These are phyloP conservation scores for Siderastrea siderea DNA, from an alignment of 92 coral and sea anemone genomes.

Conservation along the genomic window DNA sequence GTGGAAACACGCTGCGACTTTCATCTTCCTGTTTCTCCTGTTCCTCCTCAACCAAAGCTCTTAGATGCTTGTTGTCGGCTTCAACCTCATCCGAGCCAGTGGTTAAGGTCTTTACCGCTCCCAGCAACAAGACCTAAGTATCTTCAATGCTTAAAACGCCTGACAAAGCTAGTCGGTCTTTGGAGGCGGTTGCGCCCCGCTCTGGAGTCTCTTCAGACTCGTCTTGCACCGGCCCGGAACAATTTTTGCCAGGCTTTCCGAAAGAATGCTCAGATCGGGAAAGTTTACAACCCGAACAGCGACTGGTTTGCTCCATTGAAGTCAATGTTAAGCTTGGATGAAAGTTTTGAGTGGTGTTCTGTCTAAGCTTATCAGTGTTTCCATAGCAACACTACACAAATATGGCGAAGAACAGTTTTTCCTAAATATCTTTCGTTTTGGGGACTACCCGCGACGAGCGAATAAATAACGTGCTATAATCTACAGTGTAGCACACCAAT, in stretches of 20 bases:
- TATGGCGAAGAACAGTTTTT: no score
- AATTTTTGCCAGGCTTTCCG: constrained; percentile 19
- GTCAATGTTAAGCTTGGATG: no score
- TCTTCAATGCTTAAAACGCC: constrained; percentile 5
- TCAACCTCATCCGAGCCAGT: constrained; percentile 23
- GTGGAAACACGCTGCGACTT: not conserved
- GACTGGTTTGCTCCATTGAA: constrained; percentile 34
- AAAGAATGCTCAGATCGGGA: constrained; percentile 10
- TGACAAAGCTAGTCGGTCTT: not conserved
- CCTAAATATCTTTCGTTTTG: no score
- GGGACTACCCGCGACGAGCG: no score
- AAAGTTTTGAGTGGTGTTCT: no score
- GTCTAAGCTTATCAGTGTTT: no score
- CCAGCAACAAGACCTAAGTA: constrained; percentile 8
- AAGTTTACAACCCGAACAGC: constrained; percentile 29
- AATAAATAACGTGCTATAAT: no score
- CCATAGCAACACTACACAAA: no score
- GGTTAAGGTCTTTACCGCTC: constrained; percentile 8
- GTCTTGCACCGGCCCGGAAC: constrained; percentile 14
- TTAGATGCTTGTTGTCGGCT: constrained; percentile 14
- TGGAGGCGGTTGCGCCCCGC: not conserved
- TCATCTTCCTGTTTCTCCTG: not conserved
- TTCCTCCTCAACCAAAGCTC: constrained; percentile 12
- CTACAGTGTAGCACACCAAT: no score
- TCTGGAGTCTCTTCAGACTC: not conserved